Evolutionary conservation across 2,113 vertebrate genomes (phyloP), one percentile per base, ranked within the genome.

Genomic region (Aspidoscelis tigris): DNA sequence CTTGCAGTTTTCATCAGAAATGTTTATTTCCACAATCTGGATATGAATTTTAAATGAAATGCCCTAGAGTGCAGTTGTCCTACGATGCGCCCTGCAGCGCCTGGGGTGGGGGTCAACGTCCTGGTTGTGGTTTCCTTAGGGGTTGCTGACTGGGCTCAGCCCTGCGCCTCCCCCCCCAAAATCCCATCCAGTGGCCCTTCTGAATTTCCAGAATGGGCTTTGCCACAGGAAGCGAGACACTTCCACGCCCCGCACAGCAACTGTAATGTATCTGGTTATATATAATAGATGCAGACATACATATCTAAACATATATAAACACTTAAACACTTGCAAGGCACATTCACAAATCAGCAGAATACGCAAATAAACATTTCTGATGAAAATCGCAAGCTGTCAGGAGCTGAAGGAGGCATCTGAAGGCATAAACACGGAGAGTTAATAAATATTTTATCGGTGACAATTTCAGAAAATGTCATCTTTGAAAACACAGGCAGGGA

Each of bases 361-460:
- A 92, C 92, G 93, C 94, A 96, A 96, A 96, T 95, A 95, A 86
- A 79, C 93, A 94, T 95, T 95, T 94, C 94, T 94, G 93, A 92
- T 93, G 92, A 94, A 95, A 93, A 94, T 58, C 93, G 94, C 94
- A 95, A 94, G 91, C 93, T 93, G 91, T 86, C 90, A 90, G 53
- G 93, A 94, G 93, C 82, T 92, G 91, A 94, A 95, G 94, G 93
- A 96, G 94, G 95, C 94, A 94, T 93, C 94, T 94, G 94, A 94
- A 96, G 95, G 94, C 92, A 95, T 81, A 93, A 96, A 95, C 89
- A 89, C 88, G 82, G 86, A 80, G 87, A 92, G 94, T 77, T 95
- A 94, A 96, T 96, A 96, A 96, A 96, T 96, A 96, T 96, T 96
- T 96, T 93, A 96, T 95, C 88, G 90, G 95, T 93, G 95, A 96